Conservation (phyloP, 2,113 vertebrate species). For the Triplophysa tibetana region DNA sequence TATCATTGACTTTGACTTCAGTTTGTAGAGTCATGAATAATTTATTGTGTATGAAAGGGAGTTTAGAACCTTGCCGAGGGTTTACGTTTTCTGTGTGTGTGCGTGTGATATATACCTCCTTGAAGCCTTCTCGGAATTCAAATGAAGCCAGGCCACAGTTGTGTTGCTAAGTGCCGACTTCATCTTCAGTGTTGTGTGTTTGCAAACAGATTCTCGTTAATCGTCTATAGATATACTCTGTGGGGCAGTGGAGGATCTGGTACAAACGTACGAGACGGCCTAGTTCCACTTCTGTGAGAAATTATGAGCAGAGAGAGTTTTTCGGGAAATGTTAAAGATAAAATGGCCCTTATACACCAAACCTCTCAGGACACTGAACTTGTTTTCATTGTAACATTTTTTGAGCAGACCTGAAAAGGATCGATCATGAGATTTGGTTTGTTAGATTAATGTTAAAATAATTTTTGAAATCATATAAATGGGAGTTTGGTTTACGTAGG, state of each 20-base stretch:
- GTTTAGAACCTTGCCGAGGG: conserved; percentile 66
- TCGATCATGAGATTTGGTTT: conserved; percentile 3
- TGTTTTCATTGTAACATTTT: not conserved
- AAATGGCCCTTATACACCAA: not conserved
- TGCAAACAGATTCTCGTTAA: conserved; percentile 52
- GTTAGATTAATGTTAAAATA: conserved; percentile 9
- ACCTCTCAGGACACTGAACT: not conserved
- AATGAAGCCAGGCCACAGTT: conserved; percentile 56
- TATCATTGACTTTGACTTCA: conserved; percentile 73
- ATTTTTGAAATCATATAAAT: not conserved
- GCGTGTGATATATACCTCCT: conserved; percentile 69
- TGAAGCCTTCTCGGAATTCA: conserved; percentile 66
- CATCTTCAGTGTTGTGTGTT: conserved; percentile 38
- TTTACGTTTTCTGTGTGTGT: conserved; percentile 33
- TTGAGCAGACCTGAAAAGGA: not conserved
- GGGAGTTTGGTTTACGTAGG: no score
- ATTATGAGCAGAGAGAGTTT: not conserved
- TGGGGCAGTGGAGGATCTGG: not conserved
- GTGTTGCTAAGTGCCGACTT: conserved; percentile 19
- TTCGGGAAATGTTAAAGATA: not conserved
- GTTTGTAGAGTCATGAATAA: conserved; percentile 73
- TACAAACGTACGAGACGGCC: not conserved
- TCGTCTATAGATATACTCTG: conserved; percentile 33
- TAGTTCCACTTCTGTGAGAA: conserved; percentile 13
- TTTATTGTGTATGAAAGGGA: conserved; percentile 73